Conservation (phyloP, 2,797 vertebrate genomes). For the Myotis pilosus region DNA sequence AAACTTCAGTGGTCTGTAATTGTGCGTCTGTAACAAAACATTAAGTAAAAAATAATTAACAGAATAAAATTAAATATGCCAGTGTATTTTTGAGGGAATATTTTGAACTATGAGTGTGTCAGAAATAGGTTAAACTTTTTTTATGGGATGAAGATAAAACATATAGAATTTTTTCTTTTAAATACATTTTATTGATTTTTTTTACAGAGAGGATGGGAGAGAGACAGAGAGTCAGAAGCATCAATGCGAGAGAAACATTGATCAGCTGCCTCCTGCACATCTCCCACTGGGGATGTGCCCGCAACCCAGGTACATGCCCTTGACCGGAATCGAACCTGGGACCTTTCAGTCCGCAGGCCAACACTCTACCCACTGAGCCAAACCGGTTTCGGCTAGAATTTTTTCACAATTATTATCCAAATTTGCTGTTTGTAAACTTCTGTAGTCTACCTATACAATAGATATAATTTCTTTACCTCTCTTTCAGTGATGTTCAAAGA, state of each 20-base stretch:
- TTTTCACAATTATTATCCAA: neutral
- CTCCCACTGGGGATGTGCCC: too few species aligned
- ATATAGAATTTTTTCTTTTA: neutral
- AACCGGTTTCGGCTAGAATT: neutral
- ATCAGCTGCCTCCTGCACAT: too few species aligned
- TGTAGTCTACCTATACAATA: neutral
- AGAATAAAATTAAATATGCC: neutral
- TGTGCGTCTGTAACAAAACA: neutral
- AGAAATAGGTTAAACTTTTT: neutral
- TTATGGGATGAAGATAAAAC: neutral
- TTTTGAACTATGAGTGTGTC: neutral
- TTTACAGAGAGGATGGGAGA: too few species aligned
- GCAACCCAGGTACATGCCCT: too few species aligned
- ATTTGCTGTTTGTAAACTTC: neutral
- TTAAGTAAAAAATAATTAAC: neutral
- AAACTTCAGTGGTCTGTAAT: neutral
- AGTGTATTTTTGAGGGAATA: neutral
- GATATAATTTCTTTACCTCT: neutral
- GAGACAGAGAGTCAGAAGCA: too few species aligned
- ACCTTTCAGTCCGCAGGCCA: too few species aligned
- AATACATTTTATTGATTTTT: too few species aligned
- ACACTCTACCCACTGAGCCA: too few species aligned
- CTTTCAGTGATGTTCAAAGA: neutral
- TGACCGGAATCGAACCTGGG: too few species aligned
- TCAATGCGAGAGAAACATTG: too few species aligned